These are phyloP conservation scores for Gnathonemus longibarbis DNA, from an alignment of 2,113 vertebrate genomes.

Conservation along the genomic window DNA sequence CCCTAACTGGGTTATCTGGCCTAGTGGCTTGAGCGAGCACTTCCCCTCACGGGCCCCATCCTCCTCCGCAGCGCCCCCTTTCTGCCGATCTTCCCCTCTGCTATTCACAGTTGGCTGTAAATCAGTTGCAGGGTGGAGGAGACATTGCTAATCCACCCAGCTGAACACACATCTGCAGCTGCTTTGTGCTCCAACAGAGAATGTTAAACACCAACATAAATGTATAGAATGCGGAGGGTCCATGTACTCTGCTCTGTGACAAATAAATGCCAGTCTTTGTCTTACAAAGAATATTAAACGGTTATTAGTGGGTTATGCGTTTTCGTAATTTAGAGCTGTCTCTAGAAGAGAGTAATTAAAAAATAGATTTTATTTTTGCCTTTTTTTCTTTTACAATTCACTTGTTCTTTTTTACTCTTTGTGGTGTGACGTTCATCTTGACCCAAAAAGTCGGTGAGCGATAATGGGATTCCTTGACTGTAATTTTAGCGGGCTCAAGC, in stretches of 20 bases:
- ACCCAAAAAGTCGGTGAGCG: background rate
- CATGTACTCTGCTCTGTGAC: background rate
- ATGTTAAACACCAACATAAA: background rate
- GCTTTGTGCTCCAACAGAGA: background rate
- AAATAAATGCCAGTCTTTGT: background rate
- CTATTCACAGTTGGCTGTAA: background rate
- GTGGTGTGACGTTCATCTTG: background rate
- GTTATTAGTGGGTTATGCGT: background rate
- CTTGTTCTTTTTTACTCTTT: background rate
- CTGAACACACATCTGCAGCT: background rate
- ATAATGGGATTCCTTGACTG: background rate
- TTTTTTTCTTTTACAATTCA: background rate
- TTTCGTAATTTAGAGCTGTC: background rate
- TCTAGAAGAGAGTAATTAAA: background rate
- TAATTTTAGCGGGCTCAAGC: background rate
- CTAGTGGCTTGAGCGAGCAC: background rate
- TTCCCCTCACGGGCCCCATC: background rate
- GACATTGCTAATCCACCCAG: background rate
- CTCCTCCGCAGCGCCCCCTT: background rate
- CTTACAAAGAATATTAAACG: background rate
- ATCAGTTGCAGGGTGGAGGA: background rate
- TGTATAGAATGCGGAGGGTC: background rate
- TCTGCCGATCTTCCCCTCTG: background rate
- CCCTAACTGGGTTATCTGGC: background rate
- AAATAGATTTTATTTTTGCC: background rate